Evolutionary conservation across 2,113 vertebrate species (phyloP).

Genomic region (Brienomyrus longianalis): DNA sequence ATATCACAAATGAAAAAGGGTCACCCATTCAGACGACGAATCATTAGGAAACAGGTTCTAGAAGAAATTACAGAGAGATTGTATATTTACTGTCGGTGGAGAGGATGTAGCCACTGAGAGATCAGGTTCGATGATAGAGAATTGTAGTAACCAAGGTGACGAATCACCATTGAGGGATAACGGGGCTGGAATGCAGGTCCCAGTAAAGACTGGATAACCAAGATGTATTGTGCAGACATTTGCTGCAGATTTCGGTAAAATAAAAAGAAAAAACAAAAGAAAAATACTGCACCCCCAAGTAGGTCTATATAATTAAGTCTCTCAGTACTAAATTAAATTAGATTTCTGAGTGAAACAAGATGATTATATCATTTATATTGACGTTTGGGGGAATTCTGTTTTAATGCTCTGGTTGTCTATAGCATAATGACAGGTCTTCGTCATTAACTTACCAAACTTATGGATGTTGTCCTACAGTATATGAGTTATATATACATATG

Average conservation of each 20-base stretch:
- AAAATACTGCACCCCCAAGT: not conserved
- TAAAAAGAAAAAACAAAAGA: not conserved
- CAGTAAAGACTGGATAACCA: not conserved
- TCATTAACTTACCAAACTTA: not conserved
- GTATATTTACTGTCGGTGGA: not conserved
- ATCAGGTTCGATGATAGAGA: not conserved
- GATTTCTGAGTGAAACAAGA: not conserved
- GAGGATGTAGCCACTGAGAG: not conserved
- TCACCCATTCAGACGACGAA: not conserved
- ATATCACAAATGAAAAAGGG: not conserved
- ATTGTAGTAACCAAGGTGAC: constrained; percentile 2
- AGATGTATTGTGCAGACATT: not conserved
- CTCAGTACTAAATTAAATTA: not conserved
- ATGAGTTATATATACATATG: not conserved
- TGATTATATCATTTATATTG: not conserved
- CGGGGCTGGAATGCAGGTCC: not conserved
- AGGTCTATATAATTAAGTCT: not conserved
- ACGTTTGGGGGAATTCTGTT: not conserved
- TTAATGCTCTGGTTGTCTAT: not conserved
- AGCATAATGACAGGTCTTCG: not conserved
- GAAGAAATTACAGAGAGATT: not conserved
- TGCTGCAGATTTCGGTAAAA: not conserved
- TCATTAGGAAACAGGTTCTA: not conserved
- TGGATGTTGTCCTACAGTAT: not conserved
- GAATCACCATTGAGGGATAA: not conserved